Percentiles rank a stretch among this genome's conserved stretches.
phyloP scores from a whole-genome alignment of 2,113 vertebrate species.

The Oryzias javanicus region DNA sequence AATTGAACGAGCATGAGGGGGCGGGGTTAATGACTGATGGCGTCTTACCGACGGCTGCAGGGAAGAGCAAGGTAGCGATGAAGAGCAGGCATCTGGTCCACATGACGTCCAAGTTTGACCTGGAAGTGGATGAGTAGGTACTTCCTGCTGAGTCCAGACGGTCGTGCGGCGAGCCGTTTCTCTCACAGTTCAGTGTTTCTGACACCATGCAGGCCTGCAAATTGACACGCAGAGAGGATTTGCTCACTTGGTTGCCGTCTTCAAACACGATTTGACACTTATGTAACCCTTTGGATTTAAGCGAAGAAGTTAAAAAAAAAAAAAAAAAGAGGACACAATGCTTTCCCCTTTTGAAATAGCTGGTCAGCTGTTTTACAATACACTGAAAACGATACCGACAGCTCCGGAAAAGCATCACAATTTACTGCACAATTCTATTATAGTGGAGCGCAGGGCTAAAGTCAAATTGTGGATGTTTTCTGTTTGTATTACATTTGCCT shows the following conservation, averaged over 20 bases:
- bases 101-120: conserved; percentile 83
- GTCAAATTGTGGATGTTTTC: conserved; percentile 15
- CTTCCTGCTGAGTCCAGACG: conserved; percentile 73
- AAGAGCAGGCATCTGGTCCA: conserved; percentile 88
- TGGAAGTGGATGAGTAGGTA: conserved; percentile 70
- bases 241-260: conserved; percentile 22
- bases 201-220: conserved; percentile 68
- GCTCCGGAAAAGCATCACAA: no score
- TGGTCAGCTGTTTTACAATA: no score
- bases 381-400: no score
- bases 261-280: background rate
- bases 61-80: conserved; percentile 83
- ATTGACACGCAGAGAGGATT: conserved; percentile 30
- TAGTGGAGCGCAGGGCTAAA: conserved; percentile 12
- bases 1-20: background rate
- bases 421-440: no score
- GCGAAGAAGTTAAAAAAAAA: background rate
- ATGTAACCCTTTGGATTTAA: background rate
- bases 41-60: conserved; percentile 80
- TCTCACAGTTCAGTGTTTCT: conserved; percentile 60
- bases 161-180: conserved; percentile 60
- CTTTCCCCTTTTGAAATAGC: background rate
- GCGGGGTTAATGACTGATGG: background rate
- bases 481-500: conserved; percentile 35
- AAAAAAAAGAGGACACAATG: no score